Evolutionary conservation across 2,888 invertebrate species (phyloP).

Genomic region (Catocala nupta): DNA sequence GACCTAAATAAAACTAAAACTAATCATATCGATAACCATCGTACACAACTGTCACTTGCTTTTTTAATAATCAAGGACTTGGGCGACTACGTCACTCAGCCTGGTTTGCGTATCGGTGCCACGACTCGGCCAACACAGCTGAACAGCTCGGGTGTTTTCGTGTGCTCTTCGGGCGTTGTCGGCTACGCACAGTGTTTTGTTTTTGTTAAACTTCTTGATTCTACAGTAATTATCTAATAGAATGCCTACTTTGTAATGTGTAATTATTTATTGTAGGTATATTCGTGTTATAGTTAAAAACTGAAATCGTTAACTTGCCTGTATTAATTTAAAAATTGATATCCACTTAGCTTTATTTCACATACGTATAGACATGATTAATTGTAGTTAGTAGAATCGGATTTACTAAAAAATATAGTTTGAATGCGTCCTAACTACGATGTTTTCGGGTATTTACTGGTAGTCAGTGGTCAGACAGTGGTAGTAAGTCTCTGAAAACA

Average conservation of each 20-base stretch:
- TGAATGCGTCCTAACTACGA: no score
- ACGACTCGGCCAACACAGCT: slow-evolving; percentile 51
- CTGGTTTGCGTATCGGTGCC: slow-evolving; percentile 68
- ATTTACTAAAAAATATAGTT: no score
- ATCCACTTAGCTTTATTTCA: no score
- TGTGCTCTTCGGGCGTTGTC: slow-evolving; percentile 57
- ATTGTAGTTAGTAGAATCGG: no score
- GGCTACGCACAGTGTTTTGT: slow-evolving; percentile 45
- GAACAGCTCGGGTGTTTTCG: slow-evolving; percentile 63
- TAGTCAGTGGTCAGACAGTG: no score
- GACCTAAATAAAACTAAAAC: slow-evolving; percentile 44
- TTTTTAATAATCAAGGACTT: slow-evolving; percentile 73
- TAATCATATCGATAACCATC: slow-evolving; percentile 51
- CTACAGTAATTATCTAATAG: slow-evolving; percentile 49
- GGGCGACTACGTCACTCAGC: slow-evolving; percentile 58
- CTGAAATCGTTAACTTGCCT: no score
- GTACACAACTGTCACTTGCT: slow-evolving; percentile 63
- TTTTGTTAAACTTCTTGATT: slow-evolving; percentile 44
- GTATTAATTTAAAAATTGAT: no score
- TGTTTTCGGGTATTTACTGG: no score
- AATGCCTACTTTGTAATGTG: slow-evolving; percentile 43
- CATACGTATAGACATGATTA: no score
- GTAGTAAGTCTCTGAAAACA: no score
- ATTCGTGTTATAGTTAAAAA: no score
- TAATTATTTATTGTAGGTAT: slow-evolving; percentile 30